Base-by-base conservation (phyloP, 2,888 invertebrate genomes). In the Hydriomena furcata region DNA sequence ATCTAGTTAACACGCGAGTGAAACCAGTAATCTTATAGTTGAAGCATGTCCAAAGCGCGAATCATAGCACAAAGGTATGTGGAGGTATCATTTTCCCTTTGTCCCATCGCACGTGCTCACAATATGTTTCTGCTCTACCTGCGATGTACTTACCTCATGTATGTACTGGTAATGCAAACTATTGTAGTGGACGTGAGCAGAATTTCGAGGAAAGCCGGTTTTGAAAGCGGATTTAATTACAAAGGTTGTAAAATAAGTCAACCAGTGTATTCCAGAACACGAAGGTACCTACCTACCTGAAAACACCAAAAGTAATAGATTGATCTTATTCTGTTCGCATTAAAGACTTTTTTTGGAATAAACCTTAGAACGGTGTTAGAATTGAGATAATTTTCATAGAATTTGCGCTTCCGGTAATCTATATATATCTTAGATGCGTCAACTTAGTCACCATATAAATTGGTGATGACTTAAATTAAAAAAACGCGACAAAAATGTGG, bases 101-200 rank as follows among this genome's bases (percentile, higher is more conserved):
- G 58, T 61, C 46, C 44, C 32, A 32, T 38, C 36, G 51, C 58
- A 54, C 60, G 60, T 52, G 58, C 43, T 13, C 41, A 42, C 47
- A 43, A 37, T 49, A 42, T 21, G 36, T 55, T 52, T 53, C 53
- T 53, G 55, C 48, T 52, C 55, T 53, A 58, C 48, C 55, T 48
- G 36, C 44, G 27, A 27, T 27, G 34, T 51, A 47, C 21, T 25
- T 34, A 40, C 34, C 32, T 17, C 30, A 23, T 48, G 44, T n/a
- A n/a, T n/a, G n/a, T n/a, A n/a, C n/a, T n/a, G n/a, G n/a, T 43
- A 37, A 47, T 52, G 47, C 30, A 42, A 32, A 45, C 50, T 55
- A 51, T 55, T 55, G 44, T 52, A 17, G 13, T 45, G 27, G n/a
- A 55, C 31, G 48, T 49, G 48, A 57, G 36, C 37, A 25, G 48